These are phyloP conservation scores for Pygmarrhopalites habei DNA, from an alignment of 1,140 invertebrate species.

Conservation along the genomic window DNA sequence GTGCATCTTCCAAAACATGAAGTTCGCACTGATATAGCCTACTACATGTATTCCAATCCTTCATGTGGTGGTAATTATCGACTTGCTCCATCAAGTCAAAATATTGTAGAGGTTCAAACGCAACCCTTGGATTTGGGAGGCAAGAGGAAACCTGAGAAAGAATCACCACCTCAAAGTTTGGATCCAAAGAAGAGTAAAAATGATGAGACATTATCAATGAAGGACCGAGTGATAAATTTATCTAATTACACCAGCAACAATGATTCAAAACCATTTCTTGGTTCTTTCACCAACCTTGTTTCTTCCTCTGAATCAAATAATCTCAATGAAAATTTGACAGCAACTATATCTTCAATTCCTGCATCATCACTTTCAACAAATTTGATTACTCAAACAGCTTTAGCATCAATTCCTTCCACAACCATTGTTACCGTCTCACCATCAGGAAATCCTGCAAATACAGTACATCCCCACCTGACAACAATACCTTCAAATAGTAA, in stretches of 20 bases:
- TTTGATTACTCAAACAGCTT: no score
- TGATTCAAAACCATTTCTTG: background rate
- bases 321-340: background rate
- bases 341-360: background rate
- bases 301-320: background rate
- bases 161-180: slow-evolving; percentile 40
- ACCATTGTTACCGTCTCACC: no score
- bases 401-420: no score
- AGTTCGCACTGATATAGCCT: slow-evolving; percentile 26
- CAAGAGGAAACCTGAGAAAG: slow-evolving; percentile 49
- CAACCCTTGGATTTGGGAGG: slow-evolving; percentile 67
- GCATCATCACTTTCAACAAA: no score
- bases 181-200: slow-evolving; percentile 43
- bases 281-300: background rate
- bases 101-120: slow-evolving; percentile 50
- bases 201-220: slow-evolving; percentile 41
- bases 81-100: slow-evolving; percentile 5
- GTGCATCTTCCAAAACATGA: slow-evolving; percentile 40
- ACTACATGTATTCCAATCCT: slow-evolving; percentile 33
- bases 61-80: slow-evolving; percentile 6
- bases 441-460: no score
- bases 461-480: no score
- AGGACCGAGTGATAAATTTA: slow-evolving; percentile 15
- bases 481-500: no score
- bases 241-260: background rate